phyloP scores from a whole-genome alignment of 92 coral and sea anemone species.

The Parazoanthus atlanticus region DNA sequence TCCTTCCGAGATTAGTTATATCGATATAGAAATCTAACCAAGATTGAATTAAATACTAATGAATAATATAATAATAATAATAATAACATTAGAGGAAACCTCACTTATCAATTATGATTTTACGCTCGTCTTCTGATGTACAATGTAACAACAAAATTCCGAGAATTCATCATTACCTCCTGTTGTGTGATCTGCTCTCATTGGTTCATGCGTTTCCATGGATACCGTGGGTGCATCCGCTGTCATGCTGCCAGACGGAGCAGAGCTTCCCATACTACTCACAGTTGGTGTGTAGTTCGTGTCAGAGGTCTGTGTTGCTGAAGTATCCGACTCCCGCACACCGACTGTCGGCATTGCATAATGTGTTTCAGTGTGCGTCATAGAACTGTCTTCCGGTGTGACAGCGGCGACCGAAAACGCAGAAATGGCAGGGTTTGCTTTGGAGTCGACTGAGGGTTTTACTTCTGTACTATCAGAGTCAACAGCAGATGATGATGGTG shows the following conservation, averaged over 20 bases:
- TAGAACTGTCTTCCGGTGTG: neutral
- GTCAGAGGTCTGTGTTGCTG: neutral
- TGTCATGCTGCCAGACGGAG: neutral
- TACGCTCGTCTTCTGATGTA: too few relatives aligned
- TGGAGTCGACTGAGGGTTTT: neutral
- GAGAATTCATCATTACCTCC: neutral
- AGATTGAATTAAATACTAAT: too few relatives aligned
- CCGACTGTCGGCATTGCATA: slow-evolving; percentile 7
- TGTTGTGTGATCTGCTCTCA: neutral
- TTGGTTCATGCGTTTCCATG: slow-evolving; percentile 8
- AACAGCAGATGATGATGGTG: neutral
- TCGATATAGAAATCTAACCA: too few relatives aligned
- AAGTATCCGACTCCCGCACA: neutral
- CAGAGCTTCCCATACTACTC: neutral
- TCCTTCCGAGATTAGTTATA: neutral
- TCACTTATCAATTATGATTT: neutral
- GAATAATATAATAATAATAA: too few relatives aligned
- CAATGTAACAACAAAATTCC: neutral
- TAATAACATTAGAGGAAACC: too few relatives aligned
- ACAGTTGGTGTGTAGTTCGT: slow-evolving; percentile 5
- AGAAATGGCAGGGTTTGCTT: neutral
- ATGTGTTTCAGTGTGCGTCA: slow-evolving; percentile 3
- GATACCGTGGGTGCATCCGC: slow-evolving; percentile 3
- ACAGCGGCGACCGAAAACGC: neutral
- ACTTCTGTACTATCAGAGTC: slow-evolving; percentile 1